Evolutionary conservation across 2,797 vertebrate species (phyloP), one percentile per base, ranked within the genome.

Genomic region (Sylvilagus floridanus): DNA sequence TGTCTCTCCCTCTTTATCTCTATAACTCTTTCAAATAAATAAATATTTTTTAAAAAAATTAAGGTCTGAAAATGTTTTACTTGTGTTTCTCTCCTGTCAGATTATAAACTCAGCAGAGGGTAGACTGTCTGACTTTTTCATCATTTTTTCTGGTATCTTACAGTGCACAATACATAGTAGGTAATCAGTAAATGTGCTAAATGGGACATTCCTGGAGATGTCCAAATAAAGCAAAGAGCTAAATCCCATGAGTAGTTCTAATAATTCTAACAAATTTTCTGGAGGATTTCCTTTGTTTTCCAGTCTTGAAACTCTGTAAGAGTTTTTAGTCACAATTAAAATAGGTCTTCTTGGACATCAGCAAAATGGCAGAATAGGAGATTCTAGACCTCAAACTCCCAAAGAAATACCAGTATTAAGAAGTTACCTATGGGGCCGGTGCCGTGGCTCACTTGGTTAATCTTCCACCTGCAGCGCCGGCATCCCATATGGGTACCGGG

Each of bases 181-280:
- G 12, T 47, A 60, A 32, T 57, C 32, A 50, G 50, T 47, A 72
- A 69, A 91, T 69, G 50, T 50, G 60, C 8, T 30, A 63, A 72
- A 89, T 90, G 52, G 1, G 7, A 79, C 54, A 63, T 47, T 86
- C 62, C 32, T 35, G 19, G 37, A 54, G 21, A 76, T 16, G 63
- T 52, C 52, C 52, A 69, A 16, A 32, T 63, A 84, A 73, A 54
- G 6, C 52, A 90, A 86, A 89, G 12, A 60, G 19, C 24, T 78
- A 57, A 14, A 57, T 71, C 30, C 30, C 84, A 22, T 82, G 62
- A 84, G 54, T 9, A 32, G 8, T 95, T 93, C 28, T 69, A 95
- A 93, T 47, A 91, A 42, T 42, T 24, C 10, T 86, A 84, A 37
- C 50, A 95, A 96, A 92, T 91, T 0, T 68, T 84, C 35, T 84